Percentiles rank a stretch among this genome's conserved stretches.
These are phyloP conservation scores for Orthosia cruda DNA, from an alignment of 2,888 invertebrate species.

Conservation along the genomic window DNA sequence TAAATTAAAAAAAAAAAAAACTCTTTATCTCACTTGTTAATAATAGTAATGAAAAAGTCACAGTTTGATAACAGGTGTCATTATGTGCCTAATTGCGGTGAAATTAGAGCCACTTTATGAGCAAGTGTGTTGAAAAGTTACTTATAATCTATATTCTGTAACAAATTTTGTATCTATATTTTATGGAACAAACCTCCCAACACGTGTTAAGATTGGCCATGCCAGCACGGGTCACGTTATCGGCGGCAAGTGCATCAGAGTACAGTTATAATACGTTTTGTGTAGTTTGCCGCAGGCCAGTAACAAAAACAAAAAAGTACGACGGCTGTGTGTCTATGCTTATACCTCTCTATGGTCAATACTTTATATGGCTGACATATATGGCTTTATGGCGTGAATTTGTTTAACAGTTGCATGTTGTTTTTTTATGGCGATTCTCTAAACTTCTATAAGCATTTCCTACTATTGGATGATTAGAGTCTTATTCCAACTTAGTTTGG, in stretches of 20 bases:
- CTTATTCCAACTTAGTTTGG: not conserved
- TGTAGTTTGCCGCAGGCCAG: conserved; percentile 45
- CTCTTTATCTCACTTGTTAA: no score
- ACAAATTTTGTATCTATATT: not conserved
- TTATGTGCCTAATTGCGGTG: no score
- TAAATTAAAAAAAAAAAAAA: no score
- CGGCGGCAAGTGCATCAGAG: conserved; percentile 45
- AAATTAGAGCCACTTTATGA: no score
- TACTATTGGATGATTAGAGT: not conserved
- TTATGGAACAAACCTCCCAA: conserved; percentile 15
- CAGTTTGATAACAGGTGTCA: no score
- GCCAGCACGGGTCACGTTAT: conserved; percentile 44
- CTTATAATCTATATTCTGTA: no score
- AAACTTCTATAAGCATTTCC: conserved; percentile 1
- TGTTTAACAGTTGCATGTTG: conserved; percentile 35
- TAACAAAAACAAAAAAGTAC: conserved; percentile 27
- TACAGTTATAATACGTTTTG: conserved; percentile 57
- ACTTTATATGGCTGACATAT: conserved; percentile 22
- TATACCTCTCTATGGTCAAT: conserved; percentile 17
- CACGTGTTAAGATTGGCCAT: conserved; percentile 38
- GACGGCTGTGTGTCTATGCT: conserved; percentile 32
- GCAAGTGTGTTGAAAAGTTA: no score
- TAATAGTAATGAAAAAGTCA: no score
- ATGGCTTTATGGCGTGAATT: conserved; percentile 29
- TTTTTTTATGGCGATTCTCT: conserved; percentile 6